A percentile compares a stretch with the other conserved stretches of the same genome.
phyloP scores from a whole-genome alignment of 2,888 invertebrate species.

The Apotomis betuletana region DNA sequence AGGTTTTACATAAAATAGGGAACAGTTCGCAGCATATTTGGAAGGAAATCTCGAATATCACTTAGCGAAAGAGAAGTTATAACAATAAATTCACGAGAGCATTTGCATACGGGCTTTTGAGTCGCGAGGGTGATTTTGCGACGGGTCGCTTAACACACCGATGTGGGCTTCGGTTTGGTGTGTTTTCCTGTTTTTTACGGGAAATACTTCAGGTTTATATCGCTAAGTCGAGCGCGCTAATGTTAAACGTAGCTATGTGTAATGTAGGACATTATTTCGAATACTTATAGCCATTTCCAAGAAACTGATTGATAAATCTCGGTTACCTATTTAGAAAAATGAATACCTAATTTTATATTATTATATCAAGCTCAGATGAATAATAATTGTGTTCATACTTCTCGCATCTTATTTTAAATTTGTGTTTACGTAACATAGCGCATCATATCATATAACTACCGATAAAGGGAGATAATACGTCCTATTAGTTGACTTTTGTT shows the following conservation, averaged over 20 bases:
- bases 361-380: no score
- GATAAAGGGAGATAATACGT: no score
- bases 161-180: constrained; percentile 54
- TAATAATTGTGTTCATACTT: no score
- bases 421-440: no score
- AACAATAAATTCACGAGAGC: constrained; percentile 78
- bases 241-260: constrained; percentile 15
- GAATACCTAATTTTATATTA: no score
- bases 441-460: no score
- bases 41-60: constrained; percentile 77
- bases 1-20: constrained; percentile 59
- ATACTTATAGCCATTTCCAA: no score
- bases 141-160: constrained; percentile 73
- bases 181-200: constrained; percentile 55
- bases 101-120: constrained; percentile 73
- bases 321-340: no score
- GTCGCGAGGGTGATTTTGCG: constrained; percentile 64
- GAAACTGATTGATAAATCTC: no score
- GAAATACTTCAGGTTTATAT: constrained; percentile 23
- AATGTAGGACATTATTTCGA: not conserved
- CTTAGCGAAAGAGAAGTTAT: constrained; percentile 75
- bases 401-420: no score
- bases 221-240: constrained; percentile 19
- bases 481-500: no score
- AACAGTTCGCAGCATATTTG: constrained; percentile 67